Conservation (phyloP, 2,797 vertebrate species). For the Ctenosaura bakeri region DNA sequence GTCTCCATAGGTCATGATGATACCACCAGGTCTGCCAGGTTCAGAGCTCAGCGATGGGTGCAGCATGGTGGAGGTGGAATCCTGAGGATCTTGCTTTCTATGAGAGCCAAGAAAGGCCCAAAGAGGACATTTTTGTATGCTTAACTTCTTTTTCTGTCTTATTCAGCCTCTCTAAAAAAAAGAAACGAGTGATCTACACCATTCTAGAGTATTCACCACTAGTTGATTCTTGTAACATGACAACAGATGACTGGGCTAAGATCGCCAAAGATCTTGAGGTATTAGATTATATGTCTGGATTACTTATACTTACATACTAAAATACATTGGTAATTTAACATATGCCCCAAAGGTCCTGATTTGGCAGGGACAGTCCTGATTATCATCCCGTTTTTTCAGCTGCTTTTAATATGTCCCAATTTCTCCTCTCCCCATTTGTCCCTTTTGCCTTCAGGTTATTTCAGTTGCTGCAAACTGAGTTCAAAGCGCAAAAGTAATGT, state of each 20-base stretch:
- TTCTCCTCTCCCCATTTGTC: too few species aligned
- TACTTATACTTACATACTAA: neutral
- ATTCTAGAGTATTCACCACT: conserved; percentile 89
- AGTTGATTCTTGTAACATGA: conserved; percentile 97
- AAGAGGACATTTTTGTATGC: neutral
- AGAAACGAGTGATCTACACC: conserved; percentile 90
- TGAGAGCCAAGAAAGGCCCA: neutral
- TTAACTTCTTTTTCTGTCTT: conserved; percentile 5
- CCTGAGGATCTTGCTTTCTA: neutral
- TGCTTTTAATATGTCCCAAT: too few species aligned
- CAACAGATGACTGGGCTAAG: conserved; percentile 90
- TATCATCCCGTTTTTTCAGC: neutral
- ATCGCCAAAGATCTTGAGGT: conserved; percentile 80
- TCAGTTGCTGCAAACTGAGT: too few species aligned
- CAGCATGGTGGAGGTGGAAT: neutral
- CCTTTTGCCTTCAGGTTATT: too few species aligned
- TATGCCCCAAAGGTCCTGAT: too few species aligned
- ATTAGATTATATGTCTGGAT: neutral
- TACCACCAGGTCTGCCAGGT: too few species aligned
- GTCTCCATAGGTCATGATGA: too few species aligned
- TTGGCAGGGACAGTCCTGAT: neutral
- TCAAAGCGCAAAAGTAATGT: too few species aligned
- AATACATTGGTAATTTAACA: neutral
- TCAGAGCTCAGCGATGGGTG: neutral
- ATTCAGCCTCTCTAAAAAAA: conserved; percentile 82